Evolutionary conservation across 2,113 vertebrate species (phyloP), one percentile per base, ranked within the genome.

Genomic region (Sterna hirundo): DNA sequence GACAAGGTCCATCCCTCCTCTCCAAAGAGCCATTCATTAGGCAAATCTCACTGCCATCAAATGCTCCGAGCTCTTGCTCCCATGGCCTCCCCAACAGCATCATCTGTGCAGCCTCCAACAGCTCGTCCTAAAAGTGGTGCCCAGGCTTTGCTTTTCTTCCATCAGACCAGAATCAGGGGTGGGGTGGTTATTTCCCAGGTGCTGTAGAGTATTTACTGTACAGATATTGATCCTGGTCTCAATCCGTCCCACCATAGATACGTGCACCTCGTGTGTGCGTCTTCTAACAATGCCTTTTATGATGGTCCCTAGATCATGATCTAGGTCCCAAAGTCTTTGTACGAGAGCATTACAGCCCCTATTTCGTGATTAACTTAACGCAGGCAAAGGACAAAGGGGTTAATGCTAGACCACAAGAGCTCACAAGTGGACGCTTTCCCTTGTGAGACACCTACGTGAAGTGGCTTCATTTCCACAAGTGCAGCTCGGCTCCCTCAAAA

Each of bases 1-100:
- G 95, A 94, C 97, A 95, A 91, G 83, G 70, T 38, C 94, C 94
- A 95, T 96, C 86, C 72, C 91, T 93, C 70, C 80, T 91, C 77
- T 46, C 80, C 79, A 51, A 94, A 44, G 71, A 94, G 72, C 44
- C 64, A 25, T 61, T 88, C 60, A 3, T 86, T 72, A 90, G 78
- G 84, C 42, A 74, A 27, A 83, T 22, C 84, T 62, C 2, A 1
- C 64, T 30, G 86, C 83, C 84, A 15, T 4, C 6, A 32, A 30
- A 55, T 65, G 52, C 83, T 81, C 12, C 0, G 1, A 49, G 49
- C 82, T 72, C 62, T 47, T 2, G 2, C 44, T 86, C 51, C 83
- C 5, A 0, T 3, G 61, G 83, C 49, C 52, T 76, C 65, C 34
- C 88, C 78, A 52, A 1, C 9, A 6, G 54, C 20, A 0, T 42